Evolutionary conservation across 2,888 invertebrate genomes (phyloP), one percentile per base, ranked within the genome.

Genomic region (Protonemura montana): DNA sequence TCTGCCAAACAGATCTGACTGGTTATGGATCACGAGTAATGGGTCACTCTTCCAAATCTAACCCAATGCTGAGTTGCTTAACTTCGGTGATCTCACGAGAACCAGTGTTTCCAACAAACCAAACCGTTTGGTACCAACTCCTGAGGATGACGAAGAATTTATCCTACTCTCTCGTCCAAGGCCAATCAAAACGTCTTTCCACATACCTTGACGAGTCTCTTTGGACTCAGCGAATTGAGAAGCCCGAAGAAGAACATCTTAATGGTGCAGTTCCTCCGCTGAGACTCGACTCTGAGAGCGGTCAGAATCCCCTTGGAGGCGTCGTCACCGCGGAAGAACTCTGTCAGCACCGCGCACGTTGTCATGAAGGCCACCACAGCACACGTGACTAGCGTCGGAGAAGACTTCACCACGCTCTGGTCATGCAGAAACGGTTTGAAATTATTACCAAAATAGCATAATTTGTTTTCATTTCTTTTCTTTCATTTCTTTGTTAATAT

Each of bases 311-410:
- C 59, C 1, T 30, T 27, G 25, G 77, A n/a, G 25, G n/a, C 26
- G 35, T 41, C 35, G 28, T 30, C 27, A 16, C 29, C 27, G 26
- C 3, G 25, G 35, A 82, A 27, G 16, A 85, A 16, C n/a, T 82
- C 82, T 30, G 94, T 93, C 0, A 94, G 88, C 0, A 94, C 94
- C 82, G 95, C 94, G 0, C 95, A 94, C 0, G 93, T 89, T 2
- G 95, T 94, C 89, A 96, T 95, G 0, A 95, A 89, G 0, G 93
- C 89, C 78, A 96, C 92, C 0, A 95, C 95, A 0, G 93, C 90
- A 30, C 95, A 94, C 88, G 94, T 93, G 85, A 93, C 93, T 0
- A 93, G 90, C 6, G 94, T 94, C 0, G 94, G 94, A 27, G 93
- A 90, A 6, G 92, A 93, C 89, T 95, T 95, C 25, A 94, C 90